Base-by-base conservation (phyloP, 2,113 vertebrate species). In the Xiphorhynchus elegans region DNA sequence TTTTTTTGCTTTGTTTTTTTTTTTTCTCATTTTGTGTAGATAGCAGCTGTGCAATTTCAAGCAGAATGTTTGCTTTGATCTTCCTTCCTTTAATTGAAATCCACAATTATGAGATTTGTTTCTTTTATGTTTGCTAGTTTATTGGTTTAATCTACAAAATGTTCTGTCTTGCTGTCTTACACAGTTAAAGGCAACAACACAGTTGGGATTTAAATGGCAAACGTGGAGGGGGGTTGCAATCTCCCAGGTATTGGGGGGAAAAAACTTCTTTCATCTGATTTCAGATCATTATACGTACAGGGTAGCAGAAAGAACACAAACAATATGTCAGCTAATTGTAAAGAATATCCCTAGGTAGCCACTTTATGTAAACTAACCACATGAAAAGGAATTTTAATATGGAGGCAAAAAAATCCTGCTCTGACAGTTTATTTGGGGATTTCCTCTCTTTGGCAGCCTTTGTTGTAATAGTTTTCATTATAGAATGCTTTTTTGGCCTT, bases 41-140 rank as follows among this genome's bases (percentile, higher is more conserved):
- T 97, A 98, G 97, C 98, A 98, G 98, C 98, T 98, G 98, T 97
- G 97, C 96, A 98, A 98, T 98, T 98, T 98, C 97, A 98, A 97
- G 97, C 97, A 97, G 97, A 98, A 98, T 98, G 98, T 98, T 98
- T 98, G 97, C 97, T 98, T 98, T 98, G 98, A 98, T 98, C 97
- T 93, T 97, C 86, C 89, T 98, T 98, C 94, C 98, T 98, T 98
- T 98, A 98, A 98, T 98, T 98, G 98, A 98, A 98, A 98, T 98
- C 97, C 94, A 97, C 98, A 98, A 98, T 98, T 98, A 98, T 98
- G 98, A 98, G 98, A 98, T 98, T 98, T 98, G 98, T 98, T 98
- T 98, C 97, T 98, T 98, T 98, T 98, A 98, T 98, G 98, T 98
- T 98, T 98, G 95, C 50, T 91, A 96, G 97, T 98, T 98, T 98